Base-by-base conservation (phyloP, 2,888 invertebrate species). In the Stenoptilia bipunctidactyla region DNA sequence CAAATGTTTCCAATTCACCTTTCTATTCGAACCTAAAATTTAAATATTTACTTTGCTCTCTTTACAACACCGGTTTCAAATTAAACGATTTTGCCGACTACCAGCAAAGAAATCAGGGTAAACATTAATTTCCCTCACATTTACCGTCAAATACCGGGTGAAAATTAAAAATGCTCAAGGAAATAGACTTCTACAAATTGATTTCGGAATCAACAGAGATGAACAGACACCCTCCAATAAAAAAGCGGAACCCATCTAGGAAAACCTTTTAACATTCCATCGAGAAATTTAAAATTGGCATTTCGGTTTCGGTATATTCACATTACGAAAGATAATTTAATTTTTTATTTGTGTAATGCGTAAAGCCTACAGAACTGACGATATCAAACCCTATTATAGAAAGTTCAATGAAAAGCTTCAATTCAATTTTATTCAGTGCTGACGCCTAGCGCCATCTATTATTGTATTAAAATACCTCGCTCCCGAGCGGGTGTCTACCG, bases 51-150 rank as follows among this genome's bases (percentile, higher is more conserved):
- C 30, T 30, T n/a, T n/a, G 30, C 30, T 45, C 49, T 53, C 45
- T 46, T 46, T n/a, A n/a, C n/a, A 44, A 51, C 48, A 52, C 49
- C 52, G 53, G 4, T 52, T 59, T 56, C 44, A 60, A 60, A 56
- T 51, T 49, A 51, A 54, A 49, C 52, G 59, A 52, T 52, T 61
- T 56, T 57, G 30, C n/a, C 9, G 30, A 30, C n/a, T 4, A 30
- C 52, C 53, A 52, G 49, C 48, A 43, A 45, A 48, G 63, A 68
- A 72, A 60, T 66, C 64, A 68, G 62, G 64, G 76, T 69, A 76
- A 70, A 79, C 76, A 77, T 71, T 72, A 73, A 80, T 79, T 77
- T 76, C 70, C 71, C 62, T 67, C 66, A 60, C 67, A 68, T 69
- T 30, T 30, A 30, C 9, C 30, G 30, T 30, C 30, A 63, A 64